phyloP scores from a whole-genome alignment of 2,888 invertebrate genomes.

The Dorcus hopei region DNA sequence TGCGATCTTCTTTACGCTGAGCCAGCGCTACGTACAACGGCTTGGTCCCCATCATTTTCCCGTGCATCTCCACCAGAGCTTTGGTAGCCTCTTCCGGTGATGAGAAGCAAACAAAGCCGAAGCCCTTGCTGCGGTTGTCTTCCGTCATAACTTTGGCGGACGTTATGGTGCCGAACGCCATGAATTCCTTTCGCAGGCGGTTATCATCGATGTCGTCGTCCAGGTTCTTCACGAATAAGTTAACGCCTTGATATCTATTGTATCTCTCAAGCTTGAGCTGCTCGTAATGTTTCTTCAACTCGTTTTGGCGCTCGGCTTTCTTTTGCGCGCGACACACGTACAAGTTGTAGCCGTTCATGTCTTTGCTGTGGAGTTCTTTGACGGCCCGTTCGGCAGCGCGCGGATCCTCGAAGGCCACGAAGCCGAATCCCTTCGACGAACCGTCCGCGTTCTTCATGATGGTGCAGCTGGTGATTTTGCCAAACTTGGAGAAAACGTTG shows the following conservation, averaged over 20 bases:
- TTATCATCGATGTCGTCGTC: slow-evolving; percentile 70
- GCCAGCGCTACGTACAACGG: slow-evolving; percentile 71
- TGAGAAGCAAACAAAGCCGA: slow-evolving; percentile 71
- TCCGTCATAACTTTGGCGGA: slow-evolving; percentile 66
- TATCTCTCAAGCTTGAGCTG: slow-evolving; percentile 87
- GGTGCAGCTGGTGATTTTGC: slow-evolving; percentile 86
- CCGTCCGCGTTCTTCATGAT: slow-evolving; percentile 90
- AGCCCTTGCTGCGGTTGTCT: slow-evolving; percentile 53
- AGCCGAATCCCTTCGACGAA: slow-evolving; percentile 97
- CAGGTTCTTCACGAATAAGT: slow-evolving; percentile 70
- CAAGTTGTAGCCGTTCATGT: slow-evolving; percentile 70
- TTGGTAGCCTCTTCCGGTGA: slow-evolving; percentile 68
- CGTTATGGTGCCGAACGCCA: slow-evolving; percentile 65
- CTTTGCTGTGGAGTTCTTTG: slow-evolving; percentile 84
- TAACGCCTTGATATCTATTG: slow-evolving; percentile 65
- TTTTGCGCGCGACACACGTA: slow-evolving; percentile 99
- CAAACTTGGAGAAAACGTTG: slow-evolving; percentile 89
- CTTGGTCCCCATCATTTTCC: slow-evolving; percentile 64
- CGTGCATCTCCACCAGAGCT: slow-evolving; percentile 71
- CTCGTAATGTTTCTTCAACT: slow-evolving; percentile 93
- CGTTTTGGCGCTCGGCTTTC: slow-evolving; percentile 94
- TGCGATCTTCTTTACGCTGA: slow-evolving; percentile 69
- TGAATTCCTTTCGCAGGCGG: slow-evolving; percentile 61
- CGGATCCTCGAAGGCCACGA: slow-evolving; percentile 97
- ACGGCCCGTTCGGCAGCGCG: slow-evolving; percentile 92